These are phyloP conservation scores for Malurus leucopterus DNA, from an alignment of 2,797 vertebrate genomes.

Conservation along the genomic window DNA sequence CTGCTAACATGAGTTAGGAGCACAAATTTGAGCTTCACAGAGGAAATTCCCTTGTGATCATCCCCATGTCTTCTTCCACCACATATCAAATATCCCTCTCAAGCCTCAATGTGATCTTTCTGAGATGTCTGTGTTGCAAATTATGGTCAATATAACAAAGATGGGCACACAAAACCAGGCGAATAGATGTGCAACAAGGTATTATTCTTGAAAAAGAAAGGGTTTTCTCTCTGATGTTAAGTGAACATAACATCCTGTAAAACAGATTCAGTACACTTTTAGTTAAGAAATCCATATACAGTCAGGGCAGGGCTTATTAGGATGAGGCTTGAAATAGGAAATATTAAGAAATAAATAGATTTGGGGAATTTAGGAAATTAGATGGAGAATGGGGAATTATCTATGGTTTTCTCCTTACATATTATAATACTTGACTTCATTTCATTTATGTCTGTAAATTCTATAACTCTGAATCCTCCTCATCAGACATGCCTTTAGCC, in stretches of 20 bases:
- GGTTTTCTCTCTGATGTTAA: not conserved
- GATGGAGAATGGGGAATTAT: not conserved
- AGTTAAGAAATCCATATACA: not conserved
- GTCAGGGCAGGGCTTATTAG: not conserved
- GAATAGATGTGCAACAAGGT: not conserved
- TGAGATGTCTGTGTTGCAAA: not conserved
- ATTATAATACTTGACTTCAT: not conserved
- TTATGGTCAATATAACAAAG: accelerated
- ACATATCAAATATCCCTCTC: accelerated
- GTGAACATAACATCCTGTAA: not conserved
- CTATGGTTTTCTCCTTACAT: not conserved
- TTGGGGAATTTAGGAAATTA: not conserved
- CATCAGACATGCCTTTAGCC: not conserved
- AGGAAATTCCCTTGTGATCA: not conserved
- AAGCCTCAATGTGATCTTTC: not conserved
- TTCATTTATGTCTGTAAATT: not conserved
- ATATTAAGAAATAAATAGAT: not conserved
- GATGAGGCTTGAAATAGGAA: not conserved
- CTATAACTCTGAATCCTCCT: not conserved
- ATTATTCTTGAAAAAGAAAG: not conserved
- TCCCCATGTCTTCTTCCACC: not conserved
- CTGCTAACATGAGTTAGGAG: not conserved
- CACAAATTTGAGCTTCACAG: not conserved
- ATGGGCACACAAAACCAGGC: not conserved
- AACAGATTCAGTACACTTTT: not conserved